Evolutionary conservation across 64 coral and sea anemone genomes (phyloP), one percentile per base, ranked within the genome.

Genomic region (Actinia equina): DNA sequence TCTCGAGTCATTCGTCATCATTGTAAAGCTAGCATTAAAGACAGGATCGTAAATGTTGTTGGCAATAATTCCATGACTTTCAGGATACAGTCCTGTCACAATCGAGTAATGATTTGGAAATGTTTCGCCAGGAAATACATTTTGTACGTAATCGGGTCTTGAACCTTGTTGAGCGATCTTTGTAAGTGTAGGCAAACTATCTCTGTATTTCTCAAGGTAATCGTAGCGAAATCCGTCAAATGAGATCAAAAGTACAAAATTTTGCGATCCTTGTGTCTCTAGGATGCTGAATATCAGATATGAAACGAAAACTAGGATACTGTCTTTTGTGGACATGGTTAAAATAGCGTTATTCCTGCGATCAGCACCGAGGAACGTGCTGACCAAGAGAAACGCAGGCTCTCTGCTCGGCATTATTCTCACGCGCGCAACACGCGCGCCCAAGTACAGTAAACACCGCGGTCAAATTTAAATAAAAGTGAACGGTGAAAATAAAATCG

Each of bases 91-190:
- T 7, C 94, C 94, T 13, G 94, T 95, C 2, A 95, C 87, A 51
- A 95, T 89, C 2, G 90, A 82, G 79, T 92, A 95, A 52, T 95
- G 94, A 86, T 95, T 95, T 45, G 94, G 94, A 79, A 95, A 92
- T 27, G 94, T 95, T 74, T 79, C 90, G 5, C 90, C 92, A 23
- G 90, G 90, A 67, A 89, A 95, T 43, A 93, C 91, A 41, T 95
- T 95, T 19, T 84, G 81, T 2, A 95, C 89, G 51, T 86, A 88
- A 15, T 89, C 26, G 20, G 87, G 86, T 59, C 53, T 77, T 1
- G 89, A 83, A 17, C 94, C 94, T 46, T 82, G 16, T 27, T 71
- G 69, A 37, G 84, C 54, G 37, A 95, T 59, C 69, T 45, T 27
- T 12, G 64, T 27, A 15, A 95, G 88, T 16, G 85, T 91, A 3